A percentile compares a stretch with the other conserved stretches of the same genome.
These are phyloP conservation scores for Seriola rivoliana DNA, from an alignment of 2,113 vertebrate genomes.

Conservation along the genomic window DNA sequence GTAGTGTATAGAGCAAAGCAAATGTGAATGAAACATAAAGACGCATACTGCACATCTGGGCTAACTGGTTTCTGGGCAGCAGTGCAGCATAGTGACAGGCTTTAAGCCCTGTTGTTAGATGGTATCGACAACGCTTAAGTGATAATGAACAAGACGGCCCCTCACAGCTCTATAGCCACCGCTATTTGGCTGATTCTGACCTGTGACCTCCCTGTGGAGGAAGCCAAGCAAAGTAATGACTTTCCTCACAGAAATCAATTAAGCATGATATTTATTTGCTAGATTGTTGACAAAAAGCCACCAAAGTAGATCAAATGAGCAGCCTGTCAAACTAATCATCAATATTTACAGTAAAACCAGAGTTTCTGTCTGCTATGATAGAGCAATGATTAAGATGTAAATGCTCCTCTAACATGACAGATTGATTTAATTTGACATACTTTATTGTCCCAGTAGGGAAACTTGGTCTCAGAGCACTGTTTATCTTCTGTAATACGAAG, in stretches of 20 bases:
- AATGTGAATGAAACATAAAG: background rate
- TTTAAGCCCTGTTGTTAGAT: background rate
- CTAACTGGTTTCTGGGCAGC: background rate
- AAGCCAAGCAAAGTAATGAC: conserved; percentile 22
- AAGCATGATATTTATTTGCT: background rate
- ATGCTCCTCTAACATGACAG: conserved; percentile 32
- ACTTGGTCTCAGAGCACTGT: background rate
- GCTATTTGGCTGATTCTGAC: conserved; percentile 39
- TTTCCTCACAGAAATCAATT: conserved; percentile 49
- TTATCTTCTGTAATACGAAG: conserved; percentile 45
- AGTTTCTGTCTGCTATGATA: conserved; percentile 7
- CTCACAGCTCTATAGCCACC: conserved; percentile 19
- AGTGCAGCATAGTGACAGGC: background rate
- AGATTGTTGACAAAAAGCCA: background rate
- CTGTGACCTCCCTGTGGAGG: conserved; percentile 45
- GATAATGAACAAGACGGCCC: conserved; percentile 39
- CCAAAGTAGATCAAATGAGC: conserved; percentile 49
- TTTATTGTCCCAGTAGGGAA: conserved; percentile 24
- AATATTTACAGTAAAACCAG: conserved; percentile 24
- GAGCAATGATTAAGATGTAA: conserved; percentile 34
- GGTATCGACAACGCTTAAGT: conserved; percentile 28
- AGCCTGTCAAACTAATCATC: conserved; percentile 40
- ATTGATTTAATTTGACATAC: conserved; percentile 19
- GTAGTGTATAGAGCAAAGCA: background rate
- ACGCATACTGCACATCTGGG: background rate